phyloP scores from a whole-genome alignment of 1,140 invertebrate genomes.

The Bactericera cockerelli region DNA sequence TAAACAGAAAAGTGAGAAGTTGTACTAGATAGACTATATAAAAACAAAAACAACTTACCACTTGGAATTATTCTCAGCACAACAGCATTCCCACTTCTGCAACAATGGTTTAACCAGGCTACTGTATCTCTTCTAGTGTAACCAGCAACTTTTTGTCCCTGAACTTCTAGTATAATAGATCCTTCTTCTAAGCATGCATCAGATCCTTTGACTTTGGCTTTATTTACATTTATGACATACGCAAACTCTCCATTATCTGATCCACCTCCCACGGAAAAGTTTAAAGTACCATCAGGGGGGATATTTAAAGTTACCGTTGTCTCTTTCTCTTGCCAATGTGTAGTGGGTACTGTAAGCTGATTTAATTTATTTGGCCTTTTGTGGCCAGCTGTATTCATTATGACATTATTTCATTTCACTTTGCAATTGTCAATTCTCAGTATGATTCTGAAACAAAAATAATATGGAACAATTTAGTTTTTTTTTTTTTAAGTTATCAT shows the following conservation, averaged over 20 bases:
- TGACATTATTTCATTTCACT: conserved; percentile 23
- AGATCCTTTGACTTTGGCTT: conserved; percentile 29
- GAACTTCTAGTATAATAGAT: conserved; percentile 43
- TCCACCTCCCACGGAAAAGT: conserved; percentile 31
- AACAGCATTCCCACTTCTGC: conserved; percentile 37
- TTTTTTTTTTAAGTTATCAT: too few relatives aligned
- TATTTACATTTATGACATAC: conserved; percentile 29
- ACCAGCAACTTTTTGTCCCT: conserved; percentile 45
- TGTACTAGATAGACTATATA: too few relatives aligned
- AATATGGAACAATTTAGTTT: too few relatives aligned
- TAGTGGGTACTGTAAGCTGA: conserved; percentile 9
- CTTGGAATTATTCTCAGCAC: conserved; percentile 37
- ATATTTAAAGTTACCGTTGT: conserved; percentile 20
- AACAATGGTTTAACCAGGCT: conserved; percentile 40
- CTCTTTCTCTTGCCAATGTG: conserved; percentile 22
- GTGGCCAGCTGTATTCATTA: conserved; percentile 27
- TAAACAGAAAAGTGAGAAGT: too few relatives aligned
- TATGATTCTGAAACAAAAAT: too few relatives aligned
- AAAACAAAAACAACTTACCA: conserved; percentile 29
- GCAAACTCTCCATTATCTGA: conserved; percentile 43
- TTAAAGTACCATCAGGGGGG: conserved; percentile 21
- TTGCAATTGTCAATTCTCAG: conserved; percentile 5
- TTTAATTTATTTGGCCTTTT: conserved; percentile 24
- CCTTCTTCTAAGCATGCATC: conserved; percentile 27
- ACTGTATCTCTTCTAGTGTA: conserved; percentile 42